Conservation (phyloP, 2,113 vertebrate genomes). For the Perca schrenkii region DNA sequence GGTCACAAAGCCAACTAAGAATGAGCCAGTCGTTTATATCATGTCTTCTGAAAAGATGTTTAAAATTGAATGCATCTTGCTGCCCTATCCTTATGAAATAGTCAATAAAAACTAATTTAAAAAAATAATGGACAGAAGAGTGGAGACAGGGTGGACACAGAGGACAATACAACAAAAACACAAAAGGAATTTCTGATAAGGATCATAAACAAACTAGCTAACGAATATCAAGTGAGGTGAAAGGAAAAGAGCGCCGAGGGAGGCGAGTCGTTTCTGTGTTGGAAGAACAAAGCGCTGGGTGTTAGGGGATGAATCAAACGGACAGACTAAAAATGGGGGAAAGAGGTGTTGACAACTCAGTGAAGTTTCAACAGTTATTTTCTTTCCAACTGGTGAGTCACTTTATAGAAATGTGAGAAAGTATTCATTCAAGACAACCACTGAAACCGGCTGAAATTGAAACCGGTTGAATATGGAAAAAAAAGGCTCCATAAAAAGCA, state of each 20-base stretch:
- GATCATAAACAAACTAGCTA: neutral
- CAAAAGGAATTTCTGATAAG: too few relatives aligned
- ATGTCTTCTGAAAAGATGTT: neutral
- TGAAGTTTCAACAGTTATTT: neutral
- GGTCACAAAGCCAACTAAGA: conserved; percentile 2
- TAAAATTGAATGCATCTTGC: neutral
- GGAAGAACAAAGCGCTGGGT: neutral
- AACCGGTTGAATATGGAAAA: neutral
- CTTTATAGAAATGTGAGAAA: conserved; percentile 5
- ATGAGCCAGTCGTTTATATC: conserved; percentile 1
- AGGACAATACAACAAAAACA: neutral
- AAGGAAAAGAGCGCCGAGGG: neutral
- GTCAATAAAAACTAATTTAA: neutral
- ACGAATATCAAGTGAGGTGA: neutral
- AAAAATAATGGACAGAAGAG: neutral
- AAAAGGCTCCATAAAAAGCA: neutral
- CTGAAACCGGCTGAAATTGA: neutral
- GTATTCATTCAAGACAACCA: neutral
- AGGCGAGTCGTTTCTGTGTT: neutral
- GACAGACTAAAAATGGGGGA: neutral
- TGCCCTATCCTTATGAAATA: neutral
- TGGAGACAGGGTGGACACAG: neutral
- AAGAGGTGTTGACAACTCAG: neutral
- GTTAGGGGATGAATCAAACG: neutral
- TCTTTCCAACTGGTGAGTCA: neutral